Base-by-base conservation (phyloP, 2,113 vertebrate species). In the Nansenia antarctica region DNA sequence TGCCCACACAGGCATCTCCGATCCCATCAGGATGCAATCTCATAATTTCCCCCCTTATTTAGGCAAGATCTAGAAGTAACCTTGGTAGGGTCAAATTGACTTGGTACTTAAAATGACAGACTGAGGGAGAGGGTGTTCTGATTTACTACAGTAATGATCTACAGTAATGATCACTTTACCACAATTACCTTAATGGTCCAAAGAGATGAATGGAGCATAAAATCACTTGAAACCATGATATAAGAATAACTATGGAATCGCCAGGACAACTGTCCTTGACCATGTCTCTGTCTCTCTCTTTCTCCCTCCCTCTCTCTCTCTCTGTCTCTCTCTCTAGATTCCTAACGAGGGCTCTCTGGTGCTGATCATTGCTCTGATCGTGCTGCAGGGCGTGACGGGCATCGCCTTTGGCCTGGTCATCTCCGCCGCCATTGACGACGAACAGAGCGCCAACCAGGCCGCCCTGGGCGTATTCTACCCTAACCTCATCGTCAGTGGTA, bases 381-480 rank as follows among this genome's bases (percentile, higher is more conserved):
- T 93, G 54, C 89, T 93, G 64, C 92, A 93, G 79, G 92, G 92
- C 12, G 45, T 93, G 73, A 87, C 82, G 0, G 91, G 91, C 32
- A 93, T 93, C 59, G 89, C 92, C 0, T 90, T 93, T 0, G 92
- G 92, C 57, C 84, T 94, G 31, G 91, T 94, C 65, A 93, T 94
- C 77, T 92, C 92, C 0, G 80, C 92, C 1, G 90, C 82, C 0
- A 91, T 94, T 6, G 92, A 94, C 2, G 90, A 93, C 8, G 92
- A 94, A 81, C 92, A 94, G 73, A 92, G 71, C 5, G 92, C 92
- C 81, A 92, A 92, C 82, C 92, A 94, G 82, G 87, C 91, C 0
- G 88, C 91, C 0, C 83, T 94, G n/a, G 92, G 92, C 24, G 63
- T 94, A 70, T 94, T 94, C 84, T 94, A 93, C 62, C 92, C 92